These are phyloP conservation scores for Synanthedon andrenaeformis DNA, from an alignment of 2,888 invertebrate species.

Conservation along the genomic window DNA sequence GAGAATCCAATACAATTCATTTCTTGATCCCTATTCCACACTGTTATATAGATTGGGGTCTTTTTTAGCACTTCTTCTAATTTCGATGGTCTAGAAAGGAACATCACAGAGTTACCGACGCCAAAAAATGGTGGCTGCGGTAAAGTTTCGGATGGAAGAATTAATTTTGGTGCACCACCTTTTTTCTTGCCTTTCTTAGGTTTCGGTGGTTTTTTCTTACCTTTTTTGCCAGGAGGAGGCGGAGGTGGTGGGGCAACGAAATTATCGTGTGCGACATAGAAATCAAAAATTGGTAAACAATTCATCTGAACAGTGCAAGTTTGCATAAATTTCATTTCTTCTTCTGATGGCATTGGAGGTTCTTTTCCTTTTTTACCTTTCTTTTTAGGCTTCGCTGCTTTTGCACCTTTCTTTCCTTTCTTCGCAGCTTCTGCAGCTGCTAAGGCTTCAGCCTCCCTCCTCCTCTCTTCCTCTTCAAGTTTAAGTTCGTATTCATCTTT, in stretches of 20 bases:
- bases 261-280: slow-evolving; percentile 60
- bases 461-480: slow-evolving; percentile 43
- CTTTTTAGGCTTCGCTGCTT: slow-evolving; percentile 17
- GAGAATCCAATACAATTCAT: slow-evolving; percentile 53
- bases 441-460: slow-evolving; percentile 37
- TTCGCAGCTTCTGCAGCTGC: slow-evolving; percentile 39
- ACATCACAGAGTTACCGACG: slow-evolving; percentile 56
- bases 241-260: slow-evolving; percentile 57
- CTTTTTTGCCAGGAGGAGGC: slow-evolving; percentile 35
- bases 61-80: slow-evolving; percentile 43
- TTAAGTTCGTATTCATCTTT: slow-evolving; percentile 58
- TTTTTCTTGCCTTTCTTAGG: slow-evolving; percentile 33
- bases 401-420: slow-evolving; percentile 28
- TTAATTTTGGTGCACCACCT: slow-evolving; percentile 25
- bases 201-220: slow-evolving; percentile 27
- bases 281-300: slow-evolving; percentile 55
- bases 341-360: slow-evolving; percentile 54
- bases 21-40: slow-evolving; percentile 58
- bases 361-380: slow-evolving; percentile 48
- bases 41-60: slow-evolving; percentile 53
- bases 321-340: slow-evolving; percentile 60
- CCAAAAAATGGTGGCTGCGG: slow-evolving; percentile 61
- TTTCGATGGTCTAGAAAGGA: slow-evolving; percentile 50
- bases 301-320: slow-evolving; percentile 58
- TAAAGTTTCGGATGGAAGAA: slow-evolving; percentile 53